Conservation (phyloP, 1,140 invertebrate genomes). For the Cephus cinctus region DNA sequence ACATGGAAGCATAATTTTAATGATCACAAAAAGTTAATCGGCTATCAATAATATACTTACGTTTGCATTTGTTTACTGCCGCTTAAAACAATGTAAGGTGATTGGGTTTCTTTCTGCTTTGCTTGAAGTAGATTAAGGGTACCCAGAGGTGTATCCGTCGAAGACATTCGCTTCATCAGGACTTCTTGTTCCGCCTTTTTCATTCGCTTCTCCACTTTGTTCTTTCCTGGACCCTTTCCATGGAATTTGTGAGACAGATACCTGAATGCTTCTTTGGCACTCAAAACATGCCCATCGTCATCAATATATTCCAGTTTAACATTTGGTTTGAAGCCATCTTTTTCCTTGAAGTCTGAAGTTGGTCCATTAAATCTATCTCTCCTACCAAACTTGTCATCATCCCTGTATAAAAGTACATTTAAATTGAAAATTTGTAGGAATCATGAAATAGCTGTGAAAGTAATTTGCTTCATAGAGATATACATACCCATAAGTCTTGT, state of each 20-base stretch:
- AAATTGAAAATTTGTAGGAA: constrained; percentile 13
- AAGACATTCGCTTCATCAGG: constrained; percentile 98
- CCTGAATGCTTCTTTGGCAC: constrained; percentile 95
- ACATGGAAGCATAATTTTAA: constrained; percentile 1
- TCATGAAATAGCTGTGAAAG: constrained; percentile 11
- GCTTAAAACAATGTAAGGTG: constrained; percentile 91
- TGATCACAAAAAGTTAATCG: constrained; percentile 1
- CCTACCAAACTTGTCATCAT: constrained; percentile 80
- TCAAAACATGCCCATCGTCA: constrained; percentile 87
- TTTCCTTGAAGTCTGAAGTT: constrained; percentile 91
- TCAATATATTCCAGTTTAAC: constrained; percentile 98
- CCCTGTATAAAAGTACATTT: constrained; percentile 54
- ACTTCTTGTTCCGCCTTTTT: constrained; percentile 94
- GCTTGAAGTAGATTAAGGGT: constrained; percentile 92
- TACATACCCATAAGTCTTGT: constrained; percentile 82
- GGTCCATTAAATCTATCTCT: constrained; percentile 83
- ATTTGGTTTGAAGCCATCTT: constrained; percentile 89
- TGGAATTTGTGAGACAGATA: constrained; percentile 98
- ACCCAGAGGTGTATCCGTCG: constrained; percentile 94
- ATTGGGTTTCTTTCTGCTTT: constrained; percentile 95
- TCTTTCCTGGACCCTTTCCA: constrained; percentile 98
- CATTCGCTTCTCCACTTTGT: constrained; percentile 95
- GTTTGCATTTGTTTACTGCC: constrained; percentile 74
- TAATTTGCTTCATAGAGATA: constrained; percentile 17
- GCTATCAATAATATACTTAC: constrained; percentile 26